Base-by-base conservation (phyloP, 2,888 invertebrate species). In the Halictus ligatus region DNA sequence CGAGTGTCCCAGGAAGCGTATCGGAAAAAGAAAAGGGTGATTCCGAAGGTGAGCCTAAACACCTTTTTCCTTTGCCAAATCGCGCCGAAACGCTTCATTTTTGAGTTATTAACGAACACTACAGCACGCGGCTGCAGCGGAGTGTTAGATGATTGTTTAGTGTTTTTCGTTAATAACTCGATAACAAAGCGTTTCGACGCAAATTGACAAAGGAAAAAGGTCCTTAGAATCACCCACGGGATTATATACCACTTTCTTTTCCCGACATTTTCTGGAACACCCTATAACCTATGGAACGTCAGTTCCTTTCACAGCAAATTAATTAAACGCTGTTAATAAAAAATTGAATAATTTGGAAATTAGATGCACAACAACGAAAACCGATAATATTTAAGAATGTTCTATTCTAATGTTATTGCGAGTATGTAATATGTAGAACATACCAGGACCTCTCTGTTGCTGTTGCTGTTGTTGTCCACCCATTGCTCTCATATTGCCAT, bases 401-500 rank as follows among this genome's bases (percentile, higher is more conserved):
- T 18, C 18, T 35, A 29, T 7, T 18, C 29, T 7, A 69, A 40
- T 10, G 40, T 69, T 35, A 40, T 40, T 69, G 10, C 4, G 40
- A 40, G 21, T 69, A 60, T 25, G 13, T 54, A 18, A 64, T 29
- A 2, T 35, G 15, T 13, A 54, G 40, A 67, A 80, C 71, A 40
- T 90, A 95, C 95, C 94, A 89, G 94, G 94, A 54, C 94, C 94
- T 74, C 95, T 94, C 80, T 95, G 94, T 78, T 92, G 91, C 43
- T 93, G 93, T 35, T 93, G 93, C 50, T 94, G 95, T 77, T 92
- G 95, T 85, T 91, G 94, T 78, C 90, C 94, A 69, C 93, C 95
- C 92, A 93, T 93, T 54, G 93, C 90, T 85, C 94, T 94, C 94
- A 93, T 95, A 83, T 92, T 95, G 90, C 94, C 95, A 79, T 96